phyloP scores from a whole-genome alignment of 1,140 invertebrate genomes.

The Drosophila punjabiensis region DNA sequence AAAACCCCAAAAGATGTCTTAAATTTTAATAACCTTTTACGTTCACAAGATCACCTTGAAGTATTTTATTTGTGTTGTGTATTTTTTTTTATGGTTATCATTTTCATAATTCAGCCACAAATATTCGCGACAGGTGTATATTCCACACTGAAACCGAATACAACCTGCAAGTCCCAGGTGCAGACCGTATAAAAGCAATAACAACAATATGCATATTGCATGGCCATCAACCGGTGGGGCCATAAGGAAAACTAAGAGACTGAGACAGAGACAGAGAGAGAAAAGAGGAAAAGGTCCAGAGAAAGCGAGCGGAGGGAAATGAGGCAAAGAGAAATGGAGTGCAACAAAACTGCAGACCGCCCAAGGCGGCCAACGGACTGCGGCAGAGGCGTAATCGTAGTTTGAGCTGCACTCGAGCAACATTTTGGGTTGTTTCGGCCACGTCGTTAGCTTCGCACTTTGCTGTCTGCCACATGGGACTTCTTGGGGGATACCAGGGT shows the following conservation, averaged over 20 bases:
- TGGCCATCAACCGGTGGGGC: conserved; percentile 34
- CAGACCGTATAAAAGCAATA: conserved; percentile 39
- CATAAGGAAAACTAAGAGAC: conserved; percentile 9
- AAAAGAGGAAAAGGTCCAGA: not conserved
- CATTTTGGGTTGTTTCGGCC: conserved; percentile 62
- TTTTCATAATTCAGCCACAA: conserved; percentile 3
- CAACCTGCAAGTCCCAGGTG: conserved; percentile 30
- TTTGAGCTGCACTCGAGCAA: conserved; percentile 48
- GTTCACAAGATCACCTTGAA: not conserved
- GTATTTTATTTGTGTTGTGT: not conserved
- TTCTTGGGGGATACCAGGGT: not conserved
- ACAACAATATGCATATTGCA: conserved; percentile 72
- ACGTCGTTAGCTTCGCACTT: conserved; percentile 75
- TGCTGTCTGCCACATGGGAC: conserved; percentile 59
- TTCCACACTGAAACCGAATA: conserved; percentile 24
- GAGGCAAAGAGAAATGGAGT: conserved; percentile 20
- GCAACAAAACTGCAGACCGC: conserved; percentile 29
- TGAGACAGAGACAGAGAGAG: not conserved
- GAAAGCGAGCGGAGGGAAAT: not conserved
- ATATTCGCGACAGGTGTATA: conserved; percentile 2
- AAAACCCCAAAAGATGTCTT: not conserved
- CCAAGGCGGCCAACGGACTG: not conserved
- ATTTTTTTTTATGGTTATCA: not conserved
- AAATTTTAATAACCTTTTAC: not conserved
- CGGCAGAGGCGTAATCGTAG: conserved; percentile 46